These are phyloP conservation scores for Esox lucius DNA, from an alignment of 2,797 vertebrate genomes.

Conservation along the genomic window DNA sequence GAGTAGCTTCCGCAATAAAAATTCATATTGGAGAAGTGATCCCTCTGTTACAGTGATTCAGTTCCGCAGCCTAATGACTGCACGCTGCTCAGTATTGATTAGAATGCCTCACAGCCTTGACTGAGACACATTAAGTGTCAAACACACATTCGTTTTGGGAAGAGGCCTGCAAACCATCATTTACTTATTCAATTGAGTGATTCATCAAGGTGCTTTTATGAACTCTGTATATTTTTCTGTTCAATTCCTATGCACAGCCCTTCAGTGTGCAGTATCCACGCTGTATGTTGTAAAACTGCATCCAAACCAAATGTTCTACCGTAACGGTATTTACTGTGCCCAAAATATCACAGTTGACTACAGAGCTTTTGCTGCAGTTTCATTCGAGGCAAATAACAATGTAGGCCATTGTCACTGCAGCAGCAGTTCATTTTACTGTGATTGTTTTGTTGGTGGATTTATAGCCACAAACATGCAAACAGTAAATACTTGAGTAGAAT, in stretches of 20 bases:
- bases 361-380: too few relatives aligned
- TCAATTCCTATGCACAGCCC: background rate
- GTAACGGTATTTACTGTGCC: too few relatives aligned
- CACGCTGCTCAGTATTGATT: conserved; percentile 69
- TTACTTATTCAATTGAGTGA: conserved; percentile 63
- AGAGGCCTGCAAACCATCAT: conserved; percentile 64
- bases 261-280: too few relatives aligned
- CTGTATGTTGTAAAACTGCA: background rate
- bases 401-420: too few relatives aligned
- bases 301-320: too few relatives aligned
- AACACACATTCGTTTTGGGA: conserved; percentile 64
- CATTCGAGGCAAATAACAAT: too few relatives aligned
- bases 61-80: conserved; percentile 65
- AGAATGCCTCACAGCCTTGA: conserved; percentile 47
- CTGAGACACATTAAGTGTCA: conserved; percentile 71
- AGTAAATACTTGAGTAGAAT: too few relatives aligned
- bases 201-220: background rate
- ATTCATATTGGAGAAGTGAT: conserved; percentile 67
- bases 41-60: conserved; percentile 57
- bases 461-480: too few relatives aligned
- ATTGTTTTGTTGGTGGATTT: too few relatives aligned
- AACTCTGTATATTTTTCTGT: background rate
- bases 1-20: conserved; percentile 57
- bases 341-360: too few relatives aligned
- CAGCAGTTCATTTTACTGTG: too few relatives aligned